Conservation (phyloP, 2,113 vertebrate genomes). For the Nesogale talazaci region DNA sequence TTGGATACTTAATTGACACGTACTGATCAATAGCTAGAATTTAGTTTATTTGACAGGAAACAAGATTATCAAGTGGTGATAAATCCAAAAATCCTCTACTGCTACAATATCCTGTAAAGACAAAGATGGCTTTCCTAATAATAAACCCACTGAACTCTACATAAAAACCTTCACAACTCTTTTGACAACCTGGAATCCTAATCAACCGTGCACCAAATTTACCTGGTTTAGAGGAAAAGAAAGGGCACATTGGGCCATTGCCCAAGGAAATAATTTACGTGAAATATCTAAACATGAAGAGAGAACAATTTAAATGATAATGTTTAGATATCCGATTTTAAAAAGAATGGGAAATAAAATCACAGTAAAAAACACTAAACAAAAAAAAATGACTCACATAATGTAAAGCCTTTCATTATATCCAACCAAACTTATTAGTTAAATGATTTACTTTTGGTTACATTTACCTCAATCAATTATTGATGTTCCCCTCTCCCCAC, state of each 20-base stretch:
- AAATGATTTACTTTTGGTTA: conserved; percentile 49
- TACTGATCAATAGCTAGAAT: conserved; percentile 38
- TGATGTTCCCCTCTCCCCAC: too few species aligned
- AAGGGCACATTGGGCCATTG: background rate
- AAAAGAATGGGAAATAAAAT: too few species aligned
- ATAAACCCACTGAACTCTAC: conserved; percentile 53
- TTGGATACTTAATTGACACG: background rate
- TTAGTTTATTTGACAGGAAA: conserved; percentile 18
- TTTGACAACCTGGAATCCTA: conserved; percentile 59
- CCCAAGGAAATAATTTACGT: background rate
- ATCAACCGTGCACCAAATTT: conserved; percentile 29
- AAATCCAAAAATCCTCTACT: conserved; percentile 16
- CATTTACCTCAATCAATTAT: conserved; percentile 3
- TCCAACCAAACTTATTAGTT: background rate
- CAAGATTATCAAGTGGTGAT: background rate
- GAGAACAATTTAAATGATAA: conserved; percentile 55
- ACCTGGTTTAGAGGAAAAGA: conserved; percentile 58
- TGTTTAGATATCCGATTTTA: background rate
- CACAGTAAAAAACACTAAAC: background rate
- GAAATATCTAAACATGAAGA: conserved; percentile 60
- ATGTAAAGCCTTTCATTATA: conserved; percentile 28
- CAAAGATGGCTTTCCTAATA: conserved; percentile 56
- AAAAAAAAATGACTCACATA: background rate
- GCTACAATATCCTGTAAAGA: conserved; percentile 32
- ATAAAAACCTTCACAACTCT: conserved; percentile 61